Evolutionary conservation across 2,797 vertebrate species (phyloP), one percentile per base, ranked within the genome.

Genomic region (Serranus cabrilla): DNA sequence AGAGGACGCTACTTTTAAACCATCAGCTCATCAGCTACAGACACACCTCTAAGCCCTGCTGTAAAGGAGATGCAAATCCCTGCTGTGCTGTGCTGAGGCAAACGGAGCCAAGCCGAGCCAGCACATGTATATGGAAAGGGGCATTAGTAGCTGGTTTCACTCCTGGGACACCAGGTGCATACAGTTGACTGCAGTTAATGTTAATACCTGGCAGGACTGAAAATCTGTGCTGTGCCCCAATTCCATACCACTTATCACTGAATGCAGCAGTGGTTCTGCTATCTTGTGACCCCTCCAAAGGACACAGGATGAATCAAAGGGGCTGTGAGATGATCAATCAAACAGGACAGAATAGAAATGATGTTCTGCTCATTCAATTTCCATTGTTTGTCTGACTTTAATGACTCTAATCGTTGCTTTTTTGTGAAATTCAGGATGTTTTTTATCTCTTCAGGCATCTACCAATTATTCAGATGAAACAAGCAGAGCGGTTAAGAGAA

Each of bases 341-440:
- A 34, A 34, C 34, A 27, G 3, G 16, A 66, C 16, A 11, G 40
- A 31, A 40, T 21, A n/a, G 20, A 45, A 47, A 42, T 0, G 0
- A 40, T 14, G 40, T 31, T 18, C 37, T 27, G 5, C 17, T 40
- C 43, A 69, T 50, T 76, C 1, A 14, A 23, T 69, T 47, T 42
- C 25, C 11, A 47, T 61, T 13, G 1, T 12, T 61, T 52, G 55
- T 23, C n/a, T 23, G 14, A 49, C 18, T 66, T 31, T 20, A 45
- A 66, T 58, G 8, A 16, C 27, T 57, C 7, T 49, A 27, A 64
- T 66, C 9, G 47, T 68, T 61, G 16, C 47, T 69, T 34, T 42
- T 9, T 55, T 7, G 14, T 60, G 13, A 75, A 67, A 58, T 23
- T 16, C 8, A 49, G 18, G 20, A 20, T 27, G 13, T 10, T 62